phyloP scores from a whole-genome alignment of 2,113 vertebrate species.

The Crocuta crocuta region DNA sequence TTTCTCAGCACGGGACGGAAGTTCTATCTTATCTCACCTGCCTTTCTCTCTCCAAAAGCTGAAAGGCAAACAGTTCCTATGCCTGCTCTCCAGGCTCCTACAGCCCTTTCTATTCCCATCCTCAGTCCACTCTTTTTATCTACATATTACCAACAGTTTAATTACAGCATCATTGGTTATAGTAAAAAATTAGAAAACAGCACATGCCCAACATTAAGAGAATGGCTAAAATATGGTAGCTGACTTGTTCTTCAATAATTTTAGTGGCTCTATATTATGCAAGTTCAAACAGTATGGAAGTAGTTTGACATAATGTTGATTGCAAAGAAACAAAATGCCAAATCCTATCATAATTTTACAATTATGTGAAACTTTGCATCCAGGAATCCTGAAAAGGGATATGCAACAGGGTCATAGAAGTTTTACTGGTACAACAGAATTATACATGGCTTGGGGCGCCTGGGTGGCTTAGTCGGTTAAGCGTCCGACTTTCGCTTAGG shows the following conservation, averaged over 20 bases:
- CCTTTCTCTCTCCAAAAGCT: background rate
- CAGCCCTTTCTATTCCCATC: background rate
- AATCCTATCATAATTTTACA: background rate
- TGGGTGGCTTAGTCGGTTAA: too few species aligned
- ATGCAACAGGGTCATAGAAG: background rate
- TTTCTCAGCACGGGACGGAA: background rate
- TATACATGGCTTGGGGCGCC: background rate
- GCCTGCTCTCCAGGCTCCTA: background rate
- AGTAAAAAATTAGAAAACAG: background rate
- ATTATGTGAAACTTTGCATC: background rate
- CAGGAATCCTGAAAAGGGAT: background rate
- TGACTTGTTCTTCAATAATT: background rate
- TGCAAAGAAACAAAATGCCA: background rate
- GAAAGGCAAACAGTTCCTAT: background rate
- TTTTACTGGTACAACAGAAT: background rate
- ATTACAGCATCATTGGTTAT: background rate
- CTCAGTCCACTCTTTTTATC: background rate
- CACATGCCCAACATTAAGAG: background rate
- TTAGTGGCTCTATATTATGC: background rate
- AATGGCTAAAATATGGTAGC: background rate
- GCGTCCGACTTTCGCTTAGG: too few species aligned
- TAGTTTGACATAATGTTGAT: background rate
- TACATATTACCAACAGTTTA: background rate
- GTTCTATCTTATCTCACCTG: background rate
- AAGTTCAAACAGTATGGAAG: background rate